Base-by-base conservation (phyloP, 2,113 vertebrate genomes). In the Cygnus atratus region DNA sequence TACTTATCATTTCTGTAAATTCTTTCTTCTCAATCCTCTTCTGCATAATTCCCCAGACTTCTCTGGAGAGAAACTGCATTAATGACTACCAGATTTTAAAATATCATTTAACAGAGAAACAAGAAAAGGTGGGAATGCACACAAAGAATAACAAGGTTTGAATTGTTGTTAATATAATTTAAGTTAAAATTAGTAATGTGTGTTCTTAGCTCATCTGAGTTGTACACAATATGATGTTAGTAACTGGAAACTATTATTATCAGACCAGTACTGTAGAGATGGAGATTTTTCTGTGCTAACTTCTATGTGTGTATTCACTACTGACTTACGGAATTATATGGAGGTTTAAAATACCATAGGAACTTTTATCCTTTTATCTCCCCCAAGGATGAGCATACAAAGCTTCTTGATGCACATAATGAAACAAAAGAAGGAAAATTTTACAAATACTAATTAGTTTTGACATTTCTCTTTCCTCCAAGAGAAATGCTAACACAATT, bases 1-100 rank as follows among this genome's bases (percentile, higher is more conserved):
- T 88, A 75, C 82, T 94, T 94, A 65, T 22, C 22, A 50, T 37
- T 93, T 93, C 28, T 55, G 11, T 76, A 81, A 90, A 87, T 65
- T 10, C 25, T 5, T 90, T 81, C 37, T 57, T 81, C 33, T 57
- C 52, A 29, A 54, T 39, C 9, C 26, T 66, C 58, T 90, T 92
- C 44, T 93, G 62, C 31, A 70, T 66, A 68, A 31, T 12, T 50
- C 87, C 68, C 31, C 13, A 8, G 37, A 46, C 6, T 74, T 76
- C 31, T 80, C 9, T 24, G 61, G 54, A 39, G 54, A 48, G 48
- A 94, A 87, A 62, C 35, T 48, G 3, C 25, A 39, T 39, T 35
- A 14, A 46, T 16, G 19, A 37, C 37, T 63, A 59, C 7, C 19
- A 77, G 31, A 31, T 89, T 67, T 88, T 81, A 74, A 57, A 84